Base-by-base conservation (phyloP, 2,113 vertebrate genomes). In the Cryptotis parvus region DNA sequence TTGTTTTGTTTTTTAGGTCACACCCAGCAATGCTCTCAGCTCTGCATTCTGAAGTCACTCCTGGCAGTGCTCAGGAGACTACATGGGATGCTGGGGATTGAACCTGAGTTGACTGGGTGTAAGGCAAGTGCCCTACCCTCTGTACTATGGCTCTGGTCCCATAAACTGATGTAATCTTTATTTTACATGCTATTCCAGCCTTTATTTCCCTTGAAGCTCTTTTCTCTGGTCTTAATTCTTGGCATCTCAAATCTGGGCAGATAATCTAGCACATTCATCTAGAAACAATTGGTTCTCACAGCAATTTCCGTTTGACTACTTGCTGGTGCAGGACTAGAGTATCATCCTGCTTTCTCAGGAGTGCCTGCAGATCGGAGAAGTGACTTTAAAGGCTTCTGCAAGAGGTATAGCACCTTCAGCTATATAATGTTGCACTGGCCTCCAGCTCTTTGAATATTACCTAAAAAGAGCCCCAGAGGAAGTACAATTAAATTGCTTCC, bases 361-460 rank as follows among this genome's bases (percentile, higher is more conserved):
- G 58, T 43, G 39, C 63, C 45, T 69, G 55, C 29, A 88, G 79
- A 33, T 39, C 1, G 27, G 82, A 82, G 66, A 8, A 79, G 35
- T 15, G 9, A 27, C 45, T 93, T 58, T 92, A 79, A 84, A 45
- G 89, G 89, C 16, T 79, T 79, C 75, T 77, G 33, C 33, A 27
- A 43, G 72, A 92, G 66, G 35, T 37, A 75, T 55, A 75, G 81
- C 6, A 79, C 76, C 76, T 94, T 58, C 37, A 83, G 95, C 27
- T 49, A 63, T 65, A 79, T 3, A 78, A 63, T 63, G 37, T 68
- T 55, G 58, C 1, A 2, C 22, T 77, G 35, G 37, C 24, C 33
- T 43, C 6, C 58, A 63, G 16, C 49, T 89, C 49, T 66, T n/a
- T 65, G 29, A 73, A 55, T 69, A 66, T 61, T 78, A 58, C 79